Conservation (phyloP, 1,140 invertebrate genomes). For the Drosophila erecta region DNA sequence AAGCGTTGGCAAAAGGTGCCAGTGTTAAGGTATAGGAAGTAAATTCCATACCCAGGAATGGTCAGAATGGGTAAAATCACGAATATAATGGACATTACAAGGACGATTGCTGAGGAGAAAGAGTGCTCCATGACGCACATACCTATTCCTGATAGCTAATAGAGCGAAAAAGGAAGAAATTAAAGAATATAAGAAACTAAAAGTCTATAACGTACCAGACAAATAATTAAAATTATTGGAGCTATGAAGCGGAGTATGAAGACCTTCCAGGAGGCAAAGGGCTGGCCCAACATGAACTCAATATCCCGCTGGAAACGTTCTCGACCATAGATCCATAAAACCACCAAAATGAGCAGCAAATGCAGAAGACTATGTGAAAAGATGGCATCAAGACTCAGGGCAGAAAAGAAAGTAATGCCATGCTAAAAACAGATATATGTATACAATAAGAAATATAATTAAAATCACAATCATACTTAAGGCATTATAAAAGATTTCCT, state of each 20-base stretch:
- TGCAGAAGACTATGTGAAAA: conserved; percentile 88
- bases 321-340: conserved; percentile 92
- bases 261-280: conserved; percentile 85
- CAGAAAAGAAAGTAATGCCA: conserved; percentile 47
- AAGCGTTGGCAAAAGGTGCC: conserved; percentile 62
- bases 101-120: not conserved
- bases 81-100: conserved; percentile 36
- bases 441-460: no score
- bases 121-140: conserved; percentile 31
- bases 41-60: conserved; percentile 69
- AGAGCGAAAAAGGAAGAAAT: not conserved
- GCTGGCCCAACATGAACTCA: conserved; percentile 92
- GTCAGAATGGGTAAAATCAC: conserved; percentile 53
- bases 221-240: conserved; percentile 51
- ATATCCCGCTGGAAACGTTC: conserved; percentile 90
- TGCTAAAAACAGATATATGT: conserved; percentile 32
- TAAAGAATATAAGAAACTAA: accelerated
- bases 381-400: conserved; percentile 85
- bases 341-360: conserved; percentile 88
- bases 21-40: conserved; percentile 51
- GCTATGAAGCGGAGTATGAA: conserved; percentile 70
- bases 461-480: no score
- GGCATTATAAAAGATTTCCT: no score
- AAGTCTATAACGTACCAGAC: conserved; percentile 39
- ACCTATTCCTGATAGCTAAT: not conserved